Conservation (phyloP, 2,797 vertebrate genomes). For the Sebastes baramenuke region DNA sequence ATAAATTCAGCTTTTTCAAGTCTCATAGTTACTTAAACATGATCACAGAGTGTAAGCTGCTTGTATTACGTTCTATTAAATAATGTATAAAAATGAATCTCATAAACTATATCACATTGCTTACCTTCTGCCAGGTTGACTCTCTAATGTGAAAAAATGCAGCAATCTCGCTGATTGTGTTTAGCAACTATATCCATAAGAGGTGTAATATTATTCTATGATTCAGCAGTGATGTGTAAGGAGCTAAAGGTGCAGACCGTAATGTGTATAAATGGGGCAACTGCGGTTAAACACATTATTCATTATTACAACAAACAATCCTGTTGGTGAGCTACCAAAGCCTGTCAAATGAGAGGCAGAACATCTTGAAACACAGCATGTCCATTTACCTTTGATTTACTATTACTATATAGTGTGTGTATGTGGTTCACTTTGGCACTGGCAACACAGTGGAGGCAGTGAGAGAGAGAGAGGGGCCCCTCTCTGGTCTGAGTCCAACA, state of each 20-base stretch:
- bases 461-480: conserved; percentile 18
- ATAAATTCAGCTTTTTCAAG: background rate
- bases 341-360: background rate
- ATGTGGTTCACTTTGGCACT: conserved; percentile 17
- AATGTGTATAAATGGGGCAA: background rate
- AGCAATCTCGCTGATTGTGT: background rate
- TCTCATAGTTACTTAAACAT: background rate
- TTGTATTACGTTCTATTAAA: background rate
- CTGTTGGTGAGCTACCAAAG: background rate
- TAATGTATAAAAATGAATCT: conserved; percentile 7
- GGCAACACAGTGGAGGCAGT: conserved; percentile 19
- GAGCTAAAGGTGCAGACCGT: background rate
- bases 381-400: conserved; percentile 15
- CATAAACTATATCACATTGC: background rate
- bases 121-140: background rate
- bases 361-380: background rate
- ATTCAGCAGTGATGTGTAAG: background rate
- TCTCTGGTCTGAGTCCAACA: conserved; percentile 51
- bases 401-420: background rate
- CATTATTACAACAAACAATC: background rate
- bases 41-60: background rate
- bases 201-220: background rate
- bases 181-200: background rate
- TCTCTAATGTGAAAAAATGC: background rate
- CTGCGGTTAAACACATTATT: conserved; percentile 5